Conservation (phyloP, 2,113 vertebrate species). For the Sander vitreus region DNA sequence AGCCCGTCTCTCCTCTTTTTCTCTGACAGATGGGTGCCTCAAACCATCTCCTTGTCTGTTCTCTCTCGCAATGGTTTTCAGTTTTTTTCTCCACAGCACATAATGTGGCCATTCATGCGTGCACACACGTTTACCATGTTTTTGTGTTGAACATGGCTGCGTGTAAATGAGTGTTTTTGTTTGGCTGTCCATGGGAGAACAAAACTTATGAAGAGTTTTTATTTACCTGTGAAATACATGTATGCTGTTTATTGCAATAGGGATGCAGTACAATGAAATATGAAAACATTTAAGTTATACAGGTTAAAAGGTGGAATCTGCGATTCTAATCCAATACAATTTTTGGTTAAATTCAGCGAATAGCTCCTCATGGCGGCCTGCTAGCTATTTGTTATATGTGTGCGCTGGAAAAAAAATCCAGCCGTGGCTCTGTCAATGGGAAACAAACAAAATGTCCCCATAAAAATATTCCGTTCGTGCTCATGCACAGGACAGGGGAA, state of each 20-base stretch:
- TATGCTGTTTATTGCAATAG: background rate
- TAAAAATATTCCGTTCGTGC: no score
- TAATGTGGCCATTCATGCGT: constrained; percentile 45
- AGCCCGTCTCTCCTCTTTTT: constrained; percentile 50
- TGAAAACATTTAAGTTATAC: background rate
- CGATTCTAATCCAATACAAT: no score
- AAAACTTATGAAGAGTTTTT: no score
- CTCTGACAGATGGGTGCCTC: constrained; percentile 73
- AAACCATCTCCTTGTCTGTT: constrained; percentile 61
- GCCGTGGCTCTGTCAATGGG: no score
- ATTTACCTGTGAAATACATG: no score
- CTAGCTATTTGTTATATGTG: no score
- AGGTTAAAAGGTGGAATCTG: background rate
- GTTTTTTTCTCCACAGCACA: constrained; percentile 23
- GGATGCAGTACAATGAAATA: background rate
- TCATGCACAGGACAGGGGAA: no score
- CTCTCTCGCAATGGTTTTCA: constrained; percentile 29
- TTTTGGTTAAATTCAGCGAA: no score
- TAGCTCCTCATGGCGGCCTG: no score
- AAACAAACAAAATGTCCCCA: no score
- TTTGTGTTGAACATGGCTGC: constrained; percentile 33
- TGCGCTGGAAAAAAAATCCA: no score
- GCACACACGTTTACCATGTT: constrained; percentile 11
- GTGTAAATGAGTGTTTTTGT: constrained; percentile 17
- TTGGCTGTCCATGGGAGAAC: background rate